Evolutionary conservation across 1,140 invertebrate genomes (phyloP), one percentile per base, ranked within the genome.

Genomic region (Drosophila busckii): DNA sequence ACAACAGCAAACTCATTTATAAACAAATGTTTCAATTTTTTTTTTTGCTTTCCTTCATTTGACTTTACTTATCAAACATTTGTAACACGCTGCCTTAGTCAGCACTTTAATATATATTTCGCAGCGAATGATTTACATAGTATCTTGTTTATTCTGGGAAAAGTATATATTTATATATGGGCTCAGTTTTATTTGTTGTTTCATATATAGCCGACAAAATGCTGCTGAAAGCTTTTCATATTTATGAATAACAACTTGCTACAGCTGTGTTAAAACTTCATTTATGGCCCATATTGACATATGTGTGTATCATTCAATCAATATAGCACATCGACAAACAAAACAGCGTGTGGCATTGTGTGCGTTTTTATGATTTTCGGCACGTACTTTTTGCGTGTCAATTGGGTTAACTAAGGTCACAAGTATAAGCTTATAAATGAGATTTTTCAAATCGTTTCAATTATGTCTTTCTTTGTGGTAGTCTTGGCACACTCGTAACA

Each of bases 121-220:
- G 16, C 38, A 48, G n/a, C 19, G 12, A 37, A 42, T 42, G 4
- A 16, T 15, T 37, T 42, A 41, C 15, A 22, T 42, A 22, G 25
- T 45, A 60, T 60, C n/a, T n/a, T 28, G 42, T 45, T 68, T 64
- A 58, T 73, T 73, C 70, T 63, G 35, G 63, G 48, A 73, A 68
- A 68, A 46, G 40, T 46, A 37, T 28, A 34, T 29, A 15, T 45
- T 49, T 19, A 32, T 12, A 26, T 5, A 34, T 19, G 4, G 4
- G 35, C 22, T 15, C n/a, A n/a, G n/a, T n/a, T n/a, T n/a, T n/a
- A 34, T 56, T 9, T 49, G 13, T 38, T 55, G 32, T 12, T 32
- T 31, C 45, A 3, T 25, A 31, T 55, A n/a, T n/a, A n/a, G n/a
- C n/a, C n/a, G n/a, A n/a, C n/a, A n/a, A n/a, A n/a, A n/a, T n/a